These are phyloP conservation scores for Luidia sarsii DNA, from an alignment of 53 echinoderm and acorn worm species.

Conservation along the genomic window DNA sequence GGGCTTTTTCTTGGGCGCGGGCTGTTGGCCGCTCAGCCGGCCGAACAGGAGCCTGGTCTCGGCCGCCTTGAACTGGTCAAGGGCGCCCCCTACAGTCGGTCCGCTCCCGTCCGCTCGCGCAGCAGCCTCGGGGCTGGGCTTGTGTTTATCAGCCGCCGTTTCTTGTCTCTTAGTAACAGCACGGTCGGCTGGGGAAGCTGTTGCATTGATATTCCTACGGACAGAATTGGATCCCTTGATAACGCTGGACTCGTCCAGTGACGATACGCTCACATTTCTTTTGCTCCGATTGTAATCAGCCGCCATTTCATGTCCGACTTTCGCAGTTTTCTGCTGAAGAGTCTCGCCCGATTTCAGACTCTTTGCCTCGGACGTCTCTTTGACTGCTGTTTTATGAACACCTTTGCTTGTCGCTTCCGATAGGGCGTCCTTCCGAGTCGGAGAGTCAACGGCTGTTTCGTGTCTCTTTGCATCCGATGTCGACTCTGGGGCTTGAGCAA, in stretches of 20 bases:
- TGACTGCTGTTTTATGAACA: too few species aligned
- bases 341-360: neutral
- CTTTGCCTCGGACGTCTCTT: neutral
- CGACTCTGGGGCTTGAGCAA: too few species aligned
- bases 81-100: too few species aligned
- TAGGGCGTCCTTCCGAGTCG: neutral
- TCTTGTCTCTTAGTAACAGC: neutral
- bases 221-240: constrained; percentile 26
- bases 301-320: constrained; percentile 15
- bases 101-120: too few species aligned
- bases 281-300: too few species aligned
- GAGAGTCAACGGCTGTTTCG: neutral
- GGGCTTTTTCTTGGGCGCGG: neutral
- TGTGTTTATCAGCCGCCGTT: neutral
- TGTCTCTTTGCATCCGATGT: constrained; percentile 13
- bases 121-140: too few species aligned
- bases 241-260: too few species aligned
- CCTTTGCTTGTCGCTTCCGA: neutral
- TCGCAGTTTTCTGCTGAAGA: neutral
- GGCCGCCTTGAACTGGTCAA: neutral
- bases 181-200: neutral
- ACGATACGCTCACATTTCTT: too few species aligned
- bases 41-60: constrained; percentile 33
- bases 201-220: constrained; percentile 5
- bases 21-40: constrained; percentile 11